These are phyloP conservation scores for Dascillus cervinus DNA, from an alignment of 2,888 invertebrate species.

Conservation along the genomic window DNA sequence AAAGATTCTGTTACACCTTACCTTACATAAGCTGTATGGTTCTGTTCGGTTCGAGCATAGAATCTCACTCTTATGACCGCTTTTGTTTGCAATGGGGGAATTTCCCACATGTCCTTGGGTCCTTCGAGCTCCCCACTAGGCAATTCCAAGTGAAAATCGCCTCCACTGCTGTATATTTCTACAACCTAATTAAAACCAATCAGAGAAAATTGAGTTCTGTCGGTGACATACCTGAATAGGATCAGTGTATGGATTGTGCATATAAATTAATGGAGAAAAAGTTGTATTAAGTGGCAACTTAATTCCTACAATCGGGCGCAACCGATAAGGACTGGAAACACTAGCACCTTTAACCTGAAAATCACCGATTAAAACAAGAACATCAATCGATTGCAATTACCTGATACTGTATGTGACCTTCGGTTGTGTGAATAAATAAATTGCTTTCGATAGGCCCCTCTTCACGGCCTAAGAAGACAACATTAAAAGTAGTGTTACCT, in stretches of 20 bases:
- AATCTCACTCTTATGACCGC: constrained; percentile 82
- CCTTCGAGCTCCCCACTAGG: constrained; percentile 73
- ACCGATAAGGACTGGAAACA: constrained; percentile 81
- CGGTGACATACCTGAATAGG: constrained; percentile 82
- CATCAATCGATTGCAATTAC: constrained; percentile 51
- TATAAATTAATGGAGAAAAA: constrained; percentile 78
- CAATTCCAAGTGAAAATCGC: constrained; percentile 81
- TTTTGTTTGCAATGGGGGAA: constrained; percentile 82
- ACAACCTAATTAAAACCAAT: constrained; percentile 53
- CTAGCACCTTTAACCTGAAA: constrained; percentile 75
- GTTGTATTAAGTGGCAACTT: constrained; percentile 88
- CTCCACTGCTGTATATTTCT: constrained; percentile 81
- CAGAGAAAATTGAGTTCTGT: constrained; percentile 1
- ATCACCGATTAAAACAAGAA: constrained; percentile 5
- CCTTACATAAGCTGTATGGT: constrained; percentile 80
- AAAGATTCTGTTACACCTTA: constrained; percentile 24
- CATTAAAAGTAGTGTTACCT: constrained; percentile 91
- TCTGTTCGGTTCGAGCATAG: constrained; percentile 66
- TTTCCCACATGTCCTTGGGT: constrained; percentile 78
- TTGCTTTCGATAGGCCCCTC: constrained; percentile 81
- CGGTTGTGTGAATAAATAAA: constrained; percentile 90
- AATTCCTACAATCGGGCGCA: constrained; percentile 85
- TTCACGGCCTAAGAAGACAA: constrained; percentile 89
- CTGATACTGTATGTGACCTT: constrained; percentile 82
- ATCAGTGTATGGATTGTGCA: constrained; percentile 90